These are phyloP conservation scores for Ceratosolen fusciceps DNA, from an alignment of 1,140 invertebrate genomes.

Conservation along the genomic window DNA sequence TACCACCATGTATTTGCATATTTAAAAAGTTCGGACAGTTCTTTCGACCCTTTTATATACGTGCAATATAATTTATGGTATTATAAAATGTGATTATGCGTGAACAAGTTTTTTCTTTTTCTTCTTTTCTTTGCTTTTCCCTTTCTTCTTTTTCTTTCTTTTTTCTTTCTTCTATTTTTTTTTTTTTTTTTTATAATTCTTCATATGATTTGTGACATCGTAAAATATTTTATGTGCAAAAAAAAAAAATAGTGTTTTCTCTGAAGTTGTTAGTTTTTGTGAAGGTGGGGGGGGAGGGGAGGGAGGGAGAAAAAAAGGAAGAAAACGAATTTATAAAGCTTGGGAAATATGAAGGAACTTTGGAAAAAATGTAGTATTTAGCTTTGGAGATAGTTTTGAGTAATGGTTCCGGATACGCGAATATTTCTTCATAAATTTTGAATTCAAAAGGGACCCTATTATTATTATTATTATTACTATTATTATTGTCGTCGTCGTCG, in stretches of 20 bases:
- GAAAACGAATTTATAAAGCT: neutral
- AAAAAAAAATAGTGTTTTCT: neutral
- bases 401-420: neutral
- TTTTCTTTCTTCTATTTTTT: too few relatives aligned
- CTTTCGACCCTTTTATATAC: neutral
- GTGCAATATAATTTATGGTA: neutral
- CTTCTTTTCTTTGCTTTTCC: too few relatives aligned
- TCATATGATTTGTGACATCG: neutral
- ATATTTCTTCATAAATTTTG: neutral
- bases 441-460: neutral
- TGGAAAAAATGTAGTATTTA: neutral
- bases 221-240: neutral
- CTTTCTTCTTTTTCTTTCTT: too few relatives aligned
- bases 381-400: neutral
- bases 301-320: too few relatives aligned
- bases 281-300: too few relatives aligned
- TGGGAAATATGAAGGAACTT: neutral
- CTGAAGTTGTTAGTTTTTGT: neutral
- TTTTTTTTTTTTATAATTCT: slow-evolving; percentile 3
- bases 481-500: too few relatives aligned
- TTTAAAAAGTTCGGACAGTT: neutral
- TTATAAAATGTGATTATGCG: slow-evolving; percentile 4
- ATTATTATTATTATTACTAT: neutral
- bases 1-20: too few relatives aligned
- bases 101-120: neutral